phyloP scores from a whole-genome alignment of 2,113 vertebrate species.

The Otis tarda region DNA sequence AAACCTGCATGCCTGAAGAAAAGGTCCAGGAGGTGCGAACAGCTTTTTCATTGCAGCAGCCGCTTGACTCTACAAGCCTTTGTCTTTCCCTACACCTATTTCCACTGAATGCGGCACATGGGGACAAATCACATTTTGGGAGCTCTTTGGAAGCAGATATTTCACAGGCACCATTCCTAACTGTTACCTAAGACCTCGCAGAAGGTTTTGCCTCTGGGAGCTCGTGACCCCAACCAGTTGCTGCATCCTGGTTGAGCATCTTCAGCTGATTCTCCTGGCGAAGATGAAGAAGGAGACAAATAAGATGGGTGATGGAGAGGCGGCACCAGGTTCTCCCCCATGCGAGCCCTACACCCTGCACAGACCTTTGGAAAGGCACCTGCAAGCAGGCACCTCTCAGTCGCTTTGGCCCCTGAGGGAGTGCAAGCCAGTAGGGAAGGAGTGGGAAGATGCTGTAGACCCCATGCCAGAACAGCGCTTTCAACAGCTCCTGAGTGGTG shows the following conservation, averaged over 20 bases:
- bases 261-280: not conserved
- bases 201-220: not conserved
- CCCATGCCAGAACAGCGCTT: not conserved
- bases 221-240: fast-evolving
- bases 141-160: not conserved
- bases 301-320: not conserved
- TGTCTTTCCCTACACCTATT: not conserved
- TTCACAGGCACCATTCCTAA: not conserved
- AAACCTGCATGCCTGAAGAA: not conserved
- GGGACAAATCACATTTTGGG: not conserved
- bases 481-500: not conserved
- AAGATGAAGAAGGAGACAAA: not conserved
- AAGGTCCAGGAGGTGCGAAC: not conserved
- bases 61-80: fast-evolving
- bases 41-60: not conserved
- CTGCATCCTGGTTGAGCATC: not conserved
- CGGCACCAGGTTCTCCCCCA: not conserved
- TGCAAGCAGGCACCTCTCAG: fast-evolving
- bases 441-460: not conserved
- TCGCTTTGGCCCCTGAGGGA: not conserved
- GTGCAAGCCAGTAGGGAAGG: not conserved
- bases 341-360: not conserved
- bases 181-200: not conserved
- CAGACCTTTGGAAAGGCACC: not conserved
- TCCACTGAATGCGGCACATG: fast-evolving